Conservation (phyloP, 2,797 vertebrate species). For the Silurus lanzhouensis region DNA sequence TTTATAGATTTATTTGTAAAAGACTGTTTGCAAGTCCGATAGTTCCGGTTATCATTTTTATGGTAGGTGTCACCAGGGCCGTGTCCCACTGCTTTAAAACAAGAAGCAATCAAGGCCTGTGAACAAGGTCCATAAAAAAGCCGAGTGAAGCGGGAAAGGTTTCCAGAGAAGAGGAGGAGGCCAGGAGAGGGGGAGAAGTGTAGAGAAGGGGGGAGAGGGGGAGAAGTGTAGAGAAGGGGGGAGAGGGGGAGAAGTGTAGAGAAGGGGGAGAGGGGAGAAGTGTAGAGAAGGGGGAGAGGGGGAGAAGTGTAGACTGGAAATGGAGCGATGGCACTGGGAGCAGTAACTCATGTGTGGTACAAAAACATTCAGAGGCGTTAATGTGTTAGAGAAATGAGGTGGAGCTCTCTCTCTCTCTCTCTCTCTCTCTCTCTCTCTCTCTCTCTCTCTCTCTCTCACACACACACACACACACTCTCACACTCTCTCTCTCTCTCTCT, state of each 20-base stretch:
- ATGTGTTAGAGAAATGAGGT: constrained; percentile 58
- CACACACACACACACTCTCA: no score
- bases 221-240: constrained; percentile 56
- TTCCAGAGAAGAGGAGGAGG: constrained; percentile 61
- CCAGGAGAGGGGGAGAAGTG: constrained; percentile 50
- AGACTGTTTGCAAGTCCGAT: no score
- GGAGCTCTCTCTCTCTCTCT: no score
- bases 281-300: constrained; percentile 59
- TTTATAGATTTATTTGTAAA: neutral
- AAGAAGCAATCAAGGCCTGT: constrained; percentile 52
- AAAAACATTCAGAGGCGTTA: constrained; percentile 56
- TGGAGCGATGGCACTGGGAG: constrained; percentile 34
- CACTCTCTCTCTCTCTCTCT: no score
- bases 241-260: constrained; percentile 23
- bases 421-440: no score
- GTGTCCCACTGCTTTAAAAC: constrained; percentile 44
- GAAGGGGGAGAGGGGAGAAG: no score
- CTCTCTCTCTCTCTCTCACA: no score
- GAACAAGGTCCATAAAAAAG: constrained; percentile 52
- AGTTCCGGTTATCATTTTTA: no score
- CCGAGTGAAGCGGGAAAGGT: constrained; percentile 52
- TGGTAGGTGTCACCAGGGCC: constrained; percentile 39
- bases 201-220: constrained; percentile 10
- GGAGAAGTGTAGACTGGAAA: constrained; percentile 58
- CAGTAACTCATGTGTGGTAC: constrained; percentile 55